Evolutionary conservation across 2,797 vertebrate species (phyloP).

Genomic region (Melanotaenia nigrans): DNA sequence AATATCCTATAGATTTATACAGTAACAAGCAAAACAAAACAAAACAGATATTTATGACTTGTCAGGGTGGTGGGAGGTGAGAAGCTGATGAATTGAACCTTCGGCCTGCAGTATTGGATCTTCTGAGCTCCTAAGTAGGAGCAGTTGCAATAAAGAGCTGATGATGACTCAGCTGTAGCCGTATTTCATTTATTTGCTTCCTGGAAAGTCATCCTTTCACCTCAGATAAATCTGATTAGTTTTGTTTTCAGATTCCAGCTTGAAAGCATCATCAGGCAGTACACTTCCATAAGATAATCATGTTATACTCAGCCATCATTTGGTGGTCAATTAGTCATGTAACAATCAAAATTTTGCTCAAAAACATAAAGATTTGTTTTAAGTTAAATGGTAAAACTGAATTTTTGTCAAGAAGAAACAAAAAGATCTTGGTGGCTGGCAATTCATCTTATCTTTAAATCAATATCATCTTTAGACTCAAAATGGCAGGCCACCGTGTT

Average conservation of each 20-base stretch:
- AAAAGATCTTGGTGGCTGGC: slow-evolving; percentile 2
- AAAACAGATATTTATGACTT: neutral
- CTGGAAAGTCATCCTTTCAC: neutral
- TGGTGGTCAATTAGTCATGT: neutral
- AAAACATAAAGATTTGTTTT: slow-evolving; percentile 9
- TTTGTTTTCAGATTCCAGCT: slow-evolving; percentile 9
- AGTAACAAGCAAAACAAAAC: neutral
- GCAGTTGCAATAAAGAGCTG: neutral
- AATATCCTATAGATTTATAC: slow-evolving; percentile 3
- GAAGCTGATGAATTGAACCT: slow-evolving; percentile 2
- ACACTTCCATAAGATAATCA: neutral
- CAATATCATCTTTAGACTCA: slow-evolving; percentile 8
- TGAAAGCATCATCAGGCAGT: slow-evolving; percentile 10
- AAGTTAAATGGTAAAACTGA: slow-evolving; percentile 3
- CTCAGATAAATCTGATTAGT: slow-evolving; percentile 12
- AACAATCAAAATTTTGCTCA: slow-evolving; percentile 2
- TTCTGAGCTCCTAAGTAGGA: slow-evolving; percentile 8
- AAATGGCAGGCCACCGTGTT: slow-evolving; percentile 13
- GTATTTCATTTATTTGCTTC: slow-evolving; percentile 6
- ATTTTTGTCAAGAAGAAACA: neutral
- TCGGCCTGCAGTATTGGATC: slow-evolving; percentile 12
- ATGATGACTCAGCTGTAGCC: neutral
- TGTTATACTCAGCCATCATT: neutral
- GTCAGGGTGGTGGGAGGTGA: neutral
- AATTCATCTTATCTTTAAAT: slow-evolving; percentile 23